Conservation (phyloP, 2,113 vertebrate species). For the Etheostoma spectabile region DNA sequence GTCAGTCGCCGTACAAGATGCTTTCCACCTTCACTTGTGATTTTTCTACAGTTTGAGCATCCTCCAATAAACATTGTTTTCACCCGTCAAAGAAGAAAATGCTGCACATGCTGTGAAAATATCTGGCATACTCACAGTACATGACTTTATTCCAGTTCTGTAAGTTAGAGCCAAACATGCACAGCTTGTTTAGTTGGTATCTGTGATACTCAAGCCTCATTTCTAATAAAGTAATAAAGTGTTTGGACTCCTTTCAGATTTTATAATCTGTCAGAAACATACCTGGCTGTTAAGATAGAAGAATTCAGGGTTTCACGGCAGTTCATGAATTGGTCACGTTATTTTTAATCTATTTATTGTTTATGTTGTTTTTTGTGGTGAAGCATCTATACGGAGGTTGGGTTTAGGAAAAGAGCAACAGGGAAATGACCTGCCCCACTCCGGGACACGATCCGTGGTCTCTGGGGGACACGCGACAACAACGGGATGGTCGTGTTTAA, state of each 20-base stretch:
- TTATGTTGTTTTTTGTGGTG: too few species aligned
- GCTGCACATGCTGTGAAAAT: background rate
- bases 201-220: background rate
- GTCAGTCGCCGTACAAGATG: conserved; percentile 39
- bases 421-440: too few species aligned
- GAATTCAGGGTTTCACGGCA: too few species aligned
- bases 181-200: background rate
- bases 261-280: background rate
- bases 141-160: background rate
- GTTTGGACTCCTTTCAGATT: conserved; percentile 18
- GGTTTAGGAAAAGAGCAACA: too few species aligned
- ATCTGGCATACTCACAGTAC: background rate
- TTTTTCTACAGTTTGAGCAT: conserved; percentile 4
- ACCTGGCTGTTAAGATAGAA: background rate
- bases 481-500: too few species aligned
- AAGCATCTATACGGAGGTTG: too few species aligned
- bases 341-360: too few species aligned
- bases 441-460: too few species aligned
- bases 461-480: too few species aligned
- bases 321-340: too few species aligned
- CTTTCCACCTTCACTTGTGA: conserved; percentile 17
- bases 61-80: background rate
- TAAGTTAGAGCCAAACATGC: background rate
- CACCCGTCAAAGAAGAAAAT: background rate
- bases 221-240: conserved; percentile 7